Conservation (phyloP, 2,113 vertebrate species). For the Chinchilla lanigera region DNA sequence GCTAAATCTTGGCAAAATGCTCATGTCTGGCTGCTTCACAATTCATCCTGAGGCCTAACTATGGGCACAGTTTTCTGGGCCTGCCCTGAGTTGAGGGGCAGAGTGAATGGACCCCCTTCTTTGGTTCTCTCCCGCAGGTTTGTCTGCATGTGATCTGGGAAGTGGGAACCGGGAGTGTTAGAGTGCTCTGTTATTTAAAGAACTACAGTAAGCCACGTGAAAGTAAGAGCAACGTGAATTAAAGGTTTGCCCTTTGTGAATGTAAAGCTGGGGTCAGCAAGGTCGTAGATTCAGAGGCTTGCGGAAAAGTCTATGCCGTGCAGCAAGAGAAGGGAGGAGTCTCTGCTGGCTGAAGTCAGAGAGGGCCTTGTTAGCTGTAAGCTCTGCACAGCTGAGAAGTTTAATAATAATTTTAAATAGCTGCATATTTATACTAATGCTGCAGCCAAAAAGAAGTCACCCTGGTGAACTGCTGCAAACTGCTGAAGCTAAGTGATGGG, state of each 20-base stretch:
- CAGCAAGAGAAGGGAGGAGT: not conserved
- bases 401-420: no score
- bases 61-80: not conserved
- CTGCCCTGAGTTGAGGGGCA: accelerated
- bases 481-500: not conserved
- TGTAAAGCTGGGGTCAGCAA: not conserved
- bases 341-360: not conserved
- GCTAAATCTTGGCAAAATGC: not conserved
- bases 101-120: not conserved
- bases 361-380: not conserved
- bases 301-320: not conserved
- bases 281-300: not conserved
- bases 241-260: no score
- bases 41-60: accelerated
- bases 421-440: not conserved
- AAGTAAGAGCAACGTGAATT: not conserved
- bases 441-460: not conserved
- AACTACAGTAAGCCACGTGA: not conserved
- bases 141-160: not conserved
- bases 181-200: not conserved
- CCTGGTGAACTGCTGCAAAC: no score
- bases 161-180: not conserved
- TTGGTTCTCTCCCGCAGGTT: not conserved
- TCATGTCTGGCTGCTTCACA: not conserved
- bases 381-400: accelerated